Conservation (phyloP, 2,113 vertebrate species). For the Phalacrocorax aristotelis region DNA sequence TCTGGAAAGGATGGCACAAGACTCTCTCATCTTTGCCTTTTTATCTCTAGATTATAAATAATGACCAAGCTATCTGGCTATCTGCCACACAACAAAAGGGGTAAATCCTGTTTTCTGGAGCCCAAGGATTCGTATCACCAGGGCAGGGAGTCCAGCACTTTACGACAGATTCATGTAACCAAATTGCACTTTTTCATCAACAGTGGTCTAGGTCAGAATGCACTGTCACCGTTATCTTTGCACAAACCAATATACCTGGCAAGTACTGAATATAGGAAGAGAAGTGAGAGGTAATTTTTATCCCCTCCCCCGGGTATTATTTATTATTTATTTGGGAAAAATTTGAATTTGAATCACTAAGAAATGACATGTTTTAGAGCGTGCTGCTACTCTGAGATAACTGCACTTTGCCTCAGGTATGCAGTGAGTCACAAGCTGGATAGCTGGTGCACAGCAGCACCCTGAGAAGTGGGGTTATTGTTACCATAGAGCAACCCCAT, state of each 20-base stretch:
- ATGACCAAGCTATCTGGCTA: not conserved
- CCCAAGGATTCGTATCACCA: not conserved
- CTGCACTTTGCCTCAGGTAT: conserved; percentile 36
- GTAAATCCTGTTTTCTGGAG: not conserved
- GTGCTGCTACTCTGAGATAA: conserved; percentile 22
- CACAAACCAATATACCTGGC: not conserved
- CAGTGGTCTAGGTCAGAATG: not conserved
- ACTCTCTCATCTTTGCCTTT: not conserved
- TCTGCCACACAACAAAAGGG: not conserved
- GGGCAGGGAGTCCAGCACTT: not conserved
- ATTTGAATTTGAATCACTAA: not conserved
- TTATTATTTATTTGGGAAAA: conserved; percentile 41
- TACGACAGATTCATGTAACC: not conserved
- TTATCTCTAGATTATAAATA: not conserved
- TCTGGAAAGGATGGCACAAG: not conserved
- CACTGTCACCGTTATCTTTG: not conserved
- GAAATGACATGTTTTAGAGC: conserved; percentile 8
- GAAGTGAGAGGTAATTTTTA: not conserved
- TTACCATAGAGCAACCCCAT: conserved; percentile 11
- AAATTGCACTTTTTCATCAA: not conserved
- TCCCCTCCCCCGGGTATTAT: not conserved
- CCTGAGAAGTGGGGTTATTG: conserved; percentile 18
- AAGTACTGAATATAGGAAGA: not conserved
- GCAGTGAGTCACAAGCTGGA: conserved; percentile 15
- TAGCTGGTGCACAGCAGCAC: conserved; percentile 6